These are phyloP conservation scores for Argyra leucocephala DNA, from an alignment of 2,888 invertebrate species.

Conservation along the genomic window DNA sequence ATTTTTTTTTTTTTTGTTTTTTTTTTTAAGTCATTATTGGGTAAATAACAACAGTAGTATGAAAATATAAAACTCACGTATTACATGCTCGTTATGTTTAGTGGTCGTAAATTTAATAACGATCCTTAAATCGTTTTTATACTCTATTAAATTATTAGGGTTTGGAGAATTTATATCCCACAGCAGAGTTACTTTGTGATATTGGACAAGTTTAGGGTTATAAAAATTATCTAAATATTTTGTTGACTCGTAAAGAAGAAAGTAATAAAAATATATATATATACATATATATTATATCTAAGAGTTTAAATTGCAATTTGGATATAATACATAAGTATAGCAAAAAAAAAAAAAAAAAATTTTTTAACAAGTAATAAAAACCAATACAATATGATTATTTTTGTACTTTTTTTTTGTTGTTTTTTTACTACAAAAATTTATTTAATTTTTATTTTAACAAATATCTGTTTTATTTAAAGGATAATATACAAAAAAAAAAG, in stretches of 20 bases:
- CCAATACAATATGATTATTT: too few relatives aligned
- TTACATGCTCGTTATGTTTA: conserved; percentile 27
- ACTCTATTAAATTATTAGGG: conserved; percentile 9
- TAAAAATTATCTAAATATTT: conserved; percentile 2
- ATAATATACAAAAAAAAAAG: too few relatives aligned
- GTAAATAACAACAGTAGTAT: conserved; percentile 4
- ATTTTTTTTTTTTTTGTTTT: background rate
- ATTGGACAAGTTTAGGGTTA: conserved; percentile 4
- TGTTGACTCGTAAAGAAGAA: background rate
- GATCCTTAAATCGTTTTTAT: conserved; percentile 22
- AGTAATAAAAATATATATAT: background rate
- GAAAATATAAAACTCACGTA: conserved; percentile 8
- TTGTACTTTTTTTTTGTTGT: too few relatives aligned
- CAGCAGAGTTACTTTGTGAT: background rate
- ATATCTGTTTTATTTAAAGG: too few relatives aligned
- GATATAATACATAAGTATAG: too few relatives aligned
- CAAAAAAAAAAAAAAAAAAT: background rate
- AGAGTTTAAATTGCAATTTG: background rate
- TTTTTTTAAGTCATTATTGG: background rate
- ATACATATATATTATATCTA: too few relatives aligned
- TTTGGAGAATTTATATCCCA: conserved; percentile 2
- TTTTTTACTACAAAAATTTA: too few relatives aligned
- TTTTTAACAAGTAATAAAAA: conserved; percentile 7
- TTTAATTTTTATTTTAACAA: too few relatives aligned
- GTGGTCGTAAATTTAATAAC: conserved; percentile 29